Evolutionary conservation across 2,113 vertebrate genomes (phyloP), one percentile per base, ranked within the genome.

Genomic region (Mormyrus lacerda): DNA sequence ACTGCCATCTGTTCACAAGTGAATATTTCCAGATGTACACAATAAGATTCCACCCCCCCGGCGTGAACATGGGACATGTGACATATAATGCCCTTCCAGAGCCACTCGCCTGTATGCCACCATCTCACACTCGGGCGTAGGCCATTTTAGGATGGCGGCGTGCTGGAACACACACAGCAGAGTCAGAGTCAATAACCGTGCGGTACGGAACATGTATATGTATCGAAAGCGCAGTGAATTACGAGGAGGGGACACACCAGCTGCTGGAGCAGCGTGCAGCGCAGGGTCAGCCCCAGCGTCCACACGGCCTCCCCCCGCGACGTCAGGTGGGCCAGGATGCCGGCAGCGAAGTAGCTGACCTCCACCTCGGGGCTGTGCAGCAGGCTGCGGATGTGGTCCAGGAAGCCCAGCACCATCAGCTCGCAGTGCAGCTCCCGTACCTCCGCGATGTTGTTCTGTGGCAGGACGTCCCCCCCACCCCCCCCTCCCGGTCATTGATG

Each of bases 331-430:
- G 98, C 98, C 24, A 99, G 97, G 91, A 99, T 99, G 84, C 98
- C 98, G 45, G 98, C 98, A 1, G 98, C 98, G 58, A 99, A 99
- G 95, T 99, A 99, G 94, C 98, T 99, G 91, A 99, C 98, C 93
- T 99, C 98, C 90, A 99, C 98, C 93, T 99, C 98, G 3, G 97
- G 95, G 87, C 98, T 99, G 94, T 98, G 97, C 90, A 99, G 92
- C 89, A 99, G 93, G 79, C 95, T 96, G 88, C 97, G 97, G 94
- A 99, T 99, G 94, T 99, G 98, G 92, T 98, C 97, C 95, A 99
- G 96, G 89, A 99, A 99, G 83, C 97, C 95, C 92, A 97, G 97
- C 94, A 98, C 98, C 98, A 99, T 99, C 89, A 99, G 94, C 90
- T 99, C 97, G 39, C 95, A 95, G 79, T 99, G 98, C 84, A 99